A percentile compares a stretch with the other conserved stretches of the same genome.
These are phyloP conservation scores for Mayetiola destructor DNA, from an alignment of 2,888 invertebrate genomes.

Conservation along the genomic window DNA sequence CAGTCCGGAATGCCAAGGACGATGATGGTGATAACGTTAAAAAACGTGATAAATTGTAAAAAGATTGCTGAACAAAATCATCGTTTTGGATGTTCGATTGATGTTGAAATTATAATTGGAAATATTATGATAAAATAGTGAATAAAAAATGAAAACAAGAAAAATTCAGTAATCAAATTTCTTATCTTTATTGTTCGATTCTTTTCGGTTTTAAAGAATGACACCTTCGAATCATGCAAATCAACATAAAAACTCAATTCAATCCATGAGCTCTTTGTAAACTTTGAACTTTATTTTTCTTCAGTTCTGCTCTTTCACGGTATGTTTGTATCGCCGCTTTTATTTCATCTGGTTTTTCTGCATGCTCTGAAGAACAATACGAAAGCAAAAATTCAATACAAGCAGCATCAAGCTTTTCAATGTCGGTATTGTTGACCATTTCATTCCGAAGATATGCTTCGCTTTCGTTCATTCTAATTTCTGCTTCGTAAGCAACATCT, in stretches of 20 bases:
- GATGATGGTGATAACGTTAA: conserved; percentile 7
- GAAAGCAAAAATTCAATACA: conserved; percentile 44
- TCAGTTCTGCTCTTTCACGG: conserved; percentile 48
- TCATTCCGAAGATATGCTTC: conserved; percentile 38
- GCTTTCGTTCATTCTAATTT: conserved; percentile 20
- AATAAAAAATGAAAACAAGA: neutral
- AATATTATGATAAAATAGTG: neutral
- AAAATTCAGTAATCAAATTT: neutral
- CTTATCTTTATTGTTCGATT: neutral
- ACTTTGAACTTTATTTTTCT: conserved; percentile 44
- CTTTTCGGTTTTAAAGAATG: no score
- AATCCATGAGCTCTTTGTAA: conserved; percentile 52
- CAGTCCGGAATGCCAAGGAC: conserved; percentile 19
- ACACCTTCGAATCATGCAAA: neutral
- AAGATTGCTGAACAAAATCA: neutral
- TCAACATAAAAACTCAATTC: conserved; percentile 21
- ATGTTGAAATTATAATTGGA: neutral
- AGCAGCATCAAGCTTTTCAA: conserved; percentile 38
- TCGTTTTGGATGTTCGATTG: neutral
- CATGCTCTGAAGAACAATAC: conserved; percentile 43
- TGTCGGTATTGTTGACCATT: conserved; percentile 40
- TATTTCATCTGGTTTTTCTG: conserved; percentile 50
- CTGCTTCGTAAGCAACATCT: neutral
- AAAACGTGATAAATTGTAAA: conserved; percentile 15
- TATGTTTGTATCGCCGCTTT: conserved; percentile 57